Evolutionary conservation across 1,140 invertebrate genomes (phyloP).

Genomic region (Coenobita brevimanus): DNA sequence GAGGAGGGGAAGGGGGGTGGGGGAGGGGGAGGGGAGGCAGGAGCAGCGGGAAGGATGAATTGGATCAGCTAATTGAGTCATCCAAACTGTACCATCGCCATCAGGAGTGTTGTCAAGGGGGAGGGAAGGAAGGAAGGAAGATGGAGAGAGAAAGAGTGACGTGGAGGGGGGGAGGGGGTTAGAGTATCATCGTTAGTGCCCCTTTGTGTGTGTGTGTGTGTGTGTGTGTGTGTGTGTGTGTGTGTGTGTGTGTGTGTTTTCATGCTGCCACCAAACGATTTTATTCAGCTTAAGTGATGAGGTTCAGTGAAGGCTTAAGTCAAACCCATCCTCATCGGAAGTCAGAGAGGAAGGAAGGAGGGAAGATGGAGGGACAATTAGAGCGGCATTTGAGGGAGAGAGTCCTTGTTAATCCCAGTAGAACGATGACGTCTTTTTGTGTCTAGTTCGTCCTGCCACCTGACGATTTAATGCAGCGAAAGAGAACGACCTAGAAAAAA

Average conservation of each 20-base stretch:
- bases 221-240: no score
- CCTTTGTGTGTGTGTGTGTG: no score
- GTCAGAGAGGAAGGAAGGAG: not conserved
- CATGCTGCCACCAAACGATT: no score
- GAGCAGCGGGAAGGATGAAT: constrained; percentile 15
- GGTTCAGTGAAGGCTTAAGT: no score
- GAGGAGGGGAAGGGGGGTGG: not conserved
- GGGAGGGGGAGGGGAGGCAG: constrained; percentile 1
- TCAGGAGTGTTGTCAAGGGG: not conserved
- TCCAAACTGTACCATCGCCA: constrained; percentile 35
- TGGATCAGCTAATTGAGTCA: constrained; percentile 57
- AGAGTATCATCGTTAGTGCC: no score
- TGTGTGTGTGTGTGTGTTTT: no score
- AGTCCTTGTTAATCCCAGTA: no score
- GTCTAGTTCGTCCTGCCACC: not conserved
- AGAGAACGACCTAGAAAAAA: no score
- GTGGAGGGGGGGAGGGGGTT: no score
- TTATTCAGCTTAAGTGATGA: no score
- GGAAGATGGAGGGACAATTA: not conserved
- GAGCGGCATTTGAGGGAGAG: not conserved
- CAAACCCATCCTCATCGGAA: not conserved
- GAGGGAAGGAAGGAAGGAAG: not conserved
- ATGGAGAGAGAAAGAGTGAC: not conserved
- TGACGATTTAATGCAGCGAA: not conserved
- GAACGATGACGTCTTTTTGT: not conserved